A percentile compares a stretch with the other conserved stretches of the same genome.
phyloP scores from a whole-genome alignment of 35 echinoderm and acorn worm genomes.

The Lytechinus pictus region DNA sequence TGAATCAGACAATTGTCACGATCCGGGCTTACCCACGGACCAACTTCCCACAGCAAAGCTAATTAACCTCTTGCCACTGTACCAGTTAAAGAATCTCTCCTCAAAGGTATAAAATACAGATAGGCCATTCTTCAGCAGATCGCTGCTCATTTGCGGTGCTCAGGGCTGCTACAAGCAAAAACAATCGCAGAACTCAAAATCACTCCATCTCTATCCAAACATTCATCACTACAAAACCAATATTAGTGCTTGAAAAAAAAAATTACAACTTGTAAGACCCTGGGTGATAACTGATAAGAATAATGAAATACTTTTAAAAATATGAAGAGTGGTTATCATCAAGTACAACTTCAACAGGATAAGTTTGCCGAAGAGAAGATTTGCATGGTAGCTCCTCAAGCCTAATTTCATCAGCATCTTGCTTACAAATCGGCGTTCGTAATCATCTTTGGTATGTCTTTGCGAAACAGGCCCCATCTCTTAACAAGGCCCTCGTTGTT shows the following conservation, averaged over 20 bases:
- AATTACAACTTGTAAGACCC: neutral
- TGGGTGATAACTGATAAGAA: neutral
- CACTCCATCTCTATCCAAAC: neutral
- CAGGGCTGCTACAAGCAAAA: neutral
- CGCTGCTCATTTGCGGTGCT: neutral
- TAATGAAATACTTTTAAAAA: neutral
- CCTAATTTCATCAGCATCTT: conserved; percentile 51
- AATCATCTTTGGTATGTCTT: conserved; percentile 38
- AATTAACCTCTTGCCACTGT: conserved; percentile 54
- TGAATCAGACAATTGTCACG: conserved; percentile 48
- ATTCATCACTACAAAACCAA: neutral
- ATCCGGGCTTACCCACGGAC: conserved; percentile 38
- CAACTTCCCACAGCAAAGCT: conserved; percentile 37
- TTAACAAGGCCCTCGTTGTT: conserved; percentile 49
- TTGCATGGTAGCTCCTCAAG: conserved; percentile 11
- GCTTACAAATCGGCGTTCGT: conserved; percentile 10
- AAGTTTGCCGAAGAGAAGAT: conserved; percentile 25
- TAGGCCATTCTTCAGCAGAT: neutral
- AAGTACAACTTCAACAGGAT: neutral
- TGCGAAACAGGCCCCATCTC: conserved; percentile 12
- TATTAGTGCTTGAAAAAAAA: neutral
- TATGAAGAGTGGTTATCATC: conserved; percentile 2
- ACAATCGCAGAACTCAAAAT: neutral
- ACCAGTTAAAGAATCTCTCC: conserved; percentile 48
- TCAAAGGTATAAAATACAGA: neutral